These are phyloP conservation scores for Nothoprocta perdicaria DNA, from an alignment of 2,113 vertebrate species.

Conservation along the genomic window DNA sequence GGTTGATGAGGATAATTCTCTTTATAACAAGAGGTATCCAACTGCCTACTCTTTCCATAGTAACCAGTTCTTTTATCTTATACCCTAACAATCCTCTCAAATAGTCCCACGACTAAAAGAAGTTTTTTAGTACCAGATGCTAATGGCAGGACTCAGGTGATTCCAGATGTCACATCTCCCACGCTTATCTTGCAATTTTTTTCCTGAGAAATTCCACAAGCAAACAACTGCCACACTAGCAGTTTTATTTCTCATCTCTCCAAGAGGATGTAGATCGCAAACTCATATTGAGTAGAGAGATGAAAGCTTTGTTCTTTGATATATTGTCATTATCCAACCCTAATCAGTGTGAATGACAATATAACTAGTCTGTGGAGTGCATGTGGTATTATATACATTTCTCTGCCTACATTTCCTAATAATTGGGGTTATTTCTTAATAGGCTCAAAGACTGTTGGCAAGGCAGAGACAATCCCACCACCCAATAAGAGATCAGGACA, in stretches of 20 bases:
- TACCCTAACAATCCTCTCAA: not conserved
- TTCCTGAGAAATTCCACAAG: not conserved
- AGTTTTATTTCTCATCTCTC: not conserved
- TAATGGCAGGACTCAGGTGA: not conserved
- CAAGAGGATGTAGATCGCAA: not conserved
- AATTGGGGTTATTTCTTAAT: no score
- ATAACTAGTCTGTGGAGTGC: accelerated
- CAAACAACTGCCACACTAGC: not conserved
- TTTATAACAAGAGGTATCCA: not conserved
- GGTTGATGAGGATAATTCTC: not conserved
- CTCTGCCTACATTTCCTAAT: no score
- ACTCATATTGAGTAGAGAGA: not conserved
- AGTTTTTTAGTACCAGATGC: not conserved
- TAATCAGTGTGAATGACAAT: not conserved
- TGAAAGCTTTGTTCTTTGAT: not conserved
- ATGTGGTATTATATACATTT: not conserved
- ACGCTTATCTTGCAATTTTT: accelerated
- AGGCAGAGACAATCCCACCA: not conserved
- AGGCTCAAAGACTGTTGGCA: not conserved
- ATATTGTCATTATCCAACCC: not conserved
- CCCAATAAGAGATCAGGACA: not conserved
- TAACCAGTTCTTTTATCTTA: not conserved
- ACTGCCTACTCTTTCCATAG: not conserved
- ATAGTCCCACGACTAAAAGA: not conserved
- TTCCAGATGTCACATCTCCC: not conserved